Evolutionary conservation across 2,888 invertebrate genomes (phyloP).

Genomic region (Prenolepis imparis): DNA sequence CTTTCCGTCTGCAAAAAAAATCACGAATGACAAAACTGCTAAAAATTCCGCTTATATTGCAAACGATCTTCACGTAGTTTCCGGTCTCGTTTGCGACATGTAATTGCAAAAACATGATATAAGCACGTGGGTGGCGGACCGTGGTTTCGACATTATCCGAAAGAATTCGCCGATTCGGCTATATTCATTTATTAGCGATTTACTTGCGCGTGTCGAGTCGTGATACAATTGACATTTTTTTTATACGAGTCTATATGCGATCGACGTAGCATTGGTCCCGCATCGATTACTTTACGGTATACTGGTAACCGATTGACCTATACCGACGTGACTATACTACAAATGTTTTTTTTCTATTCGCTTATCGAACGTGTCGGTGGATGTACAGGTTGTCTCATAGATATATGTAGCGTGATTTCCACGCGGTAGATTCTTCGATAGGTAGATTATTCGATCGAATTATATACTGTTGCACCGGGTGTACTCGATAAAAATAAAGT

Average conservation of each 20-base stretch:
- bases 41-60: slow-evolving; percentile 21
- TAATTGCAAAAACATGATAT: slow-evolving; percentile 24
- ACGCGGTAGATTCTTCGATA: background rate
- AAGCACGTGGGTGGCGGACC: background rate
- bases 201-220: background rate
- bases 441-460: background rate
- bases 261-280: background rate
- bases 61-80: background rate
- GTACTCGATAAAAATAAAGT: slow-evolving; percentile 8
- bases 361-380: slow-evolving; percentile 29
- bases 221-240: background rate
- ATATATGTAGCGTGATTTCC: background rate
- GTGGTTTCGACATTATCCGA: slow-evolving; percentile 9
- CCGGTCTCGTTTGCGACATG: slow-evolving; percentile 20
- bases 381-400: slow-evolving; percentile 6
- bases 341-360: background rate
- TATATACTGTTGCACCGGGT: background rate
- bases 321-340: slow-evolving; percentile 1
- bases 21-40: background rate
- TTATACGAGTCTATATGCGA: background rate
- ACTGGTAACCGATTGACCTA: slow-evolving; percentile 55
- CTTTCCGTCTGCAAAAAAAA: background rate
- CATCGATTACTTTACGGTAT: slow-evolving; percentile 30
- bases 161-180: slow-evolving; percentile 13
- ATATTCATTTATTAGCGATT: slow-evolving; percentile 3